Base-by-base conservation (phyloP, 1,140 invertebrate species). In the Ooceraea biroi region DNA sequence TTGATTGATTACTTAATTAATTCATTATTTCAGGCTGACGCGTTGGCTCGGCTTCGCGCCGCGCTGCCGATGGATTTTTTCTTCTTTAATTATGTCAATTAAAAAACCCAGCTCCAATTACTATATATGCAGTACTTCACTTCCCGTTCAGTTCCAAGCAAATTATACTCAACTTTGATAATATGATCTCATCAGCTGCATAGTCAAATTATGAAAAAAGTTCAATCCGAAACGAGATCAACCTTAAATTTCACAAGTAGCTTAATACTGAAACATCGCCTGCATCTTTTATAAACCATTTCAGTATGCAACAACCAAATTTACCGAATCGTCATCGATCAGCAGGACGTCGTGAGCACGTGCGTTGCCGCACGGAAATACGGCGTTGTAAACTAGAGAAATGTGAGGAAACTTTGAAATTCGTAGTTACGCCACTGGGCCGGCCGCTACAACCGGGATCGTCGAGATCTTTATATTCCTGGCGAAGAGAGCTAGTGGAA, bases 1-100 rank as follows among this genome's bases (percentile, higher is more conserved):
- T 87, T 72, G 85, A 87, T 83, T 77, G 61, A 88, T 86, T 86
- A 84, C 83, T 88, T 88, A 88, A 88, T 87, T 88, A 88, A 76
- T 78, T 68, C 63, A 44, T 68, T 78, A 78, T 55, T 50, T 19
- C 30, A 19, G 30, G 2, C 17, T 10, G 50, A 68, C 48, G 61
- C 27, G 17, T 41, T 44, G 36, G n/a, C 48, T 57, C 22, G 36
- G 11, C 72, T 78, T 69, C 46, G 61, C 80, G 27, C 84, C 66
- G 82, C 52, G 48, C 22, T 69, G 25, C 27, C 63, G 57, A 55
- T 57, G 3, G 11, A 14, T 22, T 73, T 80, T 46, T 12, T 36
- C 60, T 68, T 78, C 60, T 52, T 78, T 87, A 88, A 80, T 88
- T 84, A 63, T 44, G 55, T 30, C 17, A 14, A 14, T 10, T 25